Percentiles rank a stretch among this genome's conserved stretches.
These are phyloP conservation scores for Suricata suricatta DNA, from an alignment of 2,113 vertebrate species.

Conservation along the genomic window DNA sequence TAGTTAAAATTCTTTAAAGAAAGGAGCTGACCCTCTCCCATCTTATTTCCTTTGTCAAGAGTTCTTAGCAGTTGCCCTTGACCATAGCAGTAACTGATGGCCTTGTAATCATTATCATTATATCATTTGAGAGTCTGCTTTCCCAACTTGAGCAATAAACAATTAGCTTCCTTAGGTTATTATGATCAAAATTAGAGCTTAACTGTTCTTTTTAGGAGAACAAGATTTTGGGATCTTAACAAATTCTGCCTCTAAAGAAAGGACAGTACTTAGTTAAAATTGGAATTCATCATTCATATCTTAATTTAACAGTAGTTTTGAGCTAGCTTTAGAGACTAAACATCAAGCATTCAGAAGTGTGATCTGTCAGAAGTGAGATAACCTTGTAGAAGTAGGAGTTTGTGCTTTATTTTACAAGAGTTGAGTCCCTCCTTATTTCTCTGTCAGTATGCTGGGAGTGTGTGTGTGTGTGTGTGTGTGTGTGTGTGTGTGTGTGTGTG, in stretches of 20 bases:
- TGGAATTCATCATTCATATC: neutral
- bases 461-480: neutral
- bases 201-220: neutral
- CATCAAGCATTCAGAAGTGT: neutral
- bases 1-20: neutral
- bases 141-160: neutral
- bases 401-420: neutral
- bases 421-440: neutral
- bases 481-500: neutral
- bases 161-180: neutral
- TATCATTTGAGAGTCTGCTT: neutral
- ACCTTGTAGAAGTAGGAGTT: neutral
- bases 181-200: neutral
- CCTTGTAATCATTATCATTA: neutral
- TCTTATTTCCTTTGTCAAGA: neutral
- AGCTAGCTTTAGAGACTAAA: neutral
- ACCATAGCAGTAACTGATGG: neutral
- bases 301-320: slow-evolving; percentile 30
- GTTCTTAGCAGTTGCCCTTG: neutral
- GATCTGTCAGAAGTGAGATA: neutral
- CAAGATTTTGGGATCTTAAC: neutral
- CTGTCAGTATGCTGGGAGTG: neutral
- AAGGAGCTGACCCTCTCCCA: neutral
- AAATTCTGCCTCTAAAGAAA: neutral
- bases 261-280: neutral